phyloP scores from a whole-genome alignment of 2,888 invertebrate species.

The Copidosoma aretas region DNA sequence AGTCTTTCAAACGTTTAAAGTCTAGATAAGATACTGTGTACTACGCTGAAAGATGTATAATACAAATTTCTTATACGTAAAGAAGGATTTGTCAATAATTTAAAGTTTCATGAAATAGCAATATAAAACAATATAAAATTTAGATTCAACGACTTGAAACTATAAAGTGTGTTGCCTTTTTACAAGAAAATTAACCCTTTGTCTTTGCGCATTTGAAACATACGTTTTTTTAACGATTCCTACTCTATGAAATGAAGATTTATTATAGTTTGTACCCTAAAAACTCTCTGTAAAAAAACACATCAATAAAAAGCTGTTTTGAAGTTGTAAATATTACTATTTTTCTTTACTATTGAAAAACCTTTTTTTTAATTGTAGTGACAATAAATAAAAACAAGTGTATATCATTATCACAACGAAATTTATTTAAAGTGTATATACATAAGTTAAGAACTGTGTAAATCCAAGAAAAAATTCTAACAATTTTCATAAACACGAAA shows the following conservation, averaged over 20 bases:
- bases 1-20: conserved; percentile 28
- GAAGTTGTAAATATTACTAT: conserved; percentile 1
- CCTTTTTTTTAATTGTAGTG: background rate
- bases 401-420: background rate
- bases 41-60: background rate
- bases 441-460: background rate
- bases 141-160: background rate
- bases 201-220: conserved; percentile 10
- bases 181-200: conserved; percentile 1
- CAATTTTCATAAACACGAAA: conserved; percentile 4
- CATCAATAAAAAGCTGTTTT: conserved; percentile 37
- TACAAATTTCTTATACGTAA: conserved; percentile 18
- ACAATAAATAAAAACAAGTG: background rate
- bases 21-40: conserved; percentile 17
- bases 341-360: background rate
- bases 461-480: conserved; percentile 3
- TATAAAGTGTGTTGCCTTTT: no score
- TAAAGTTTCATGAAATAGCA: conserved; percentile 24
- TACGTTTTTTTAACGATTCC: conserved; percentile 26
- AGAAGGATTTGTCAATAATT: conserved; percentile 29
- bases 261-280: conserved; percentile 27
- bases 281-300: conserved; percentile 26
- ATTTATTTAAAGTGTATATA: background rate
- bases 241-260: conserved; percentile 14
- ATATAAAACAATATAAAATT: conserved; percentile 27